Evolutionary conservation across 64 coral and sea anemone genomes (phyloP), one percentile per base, ranked within the genome.

Genomic region (Montipora cactus): DNA sequence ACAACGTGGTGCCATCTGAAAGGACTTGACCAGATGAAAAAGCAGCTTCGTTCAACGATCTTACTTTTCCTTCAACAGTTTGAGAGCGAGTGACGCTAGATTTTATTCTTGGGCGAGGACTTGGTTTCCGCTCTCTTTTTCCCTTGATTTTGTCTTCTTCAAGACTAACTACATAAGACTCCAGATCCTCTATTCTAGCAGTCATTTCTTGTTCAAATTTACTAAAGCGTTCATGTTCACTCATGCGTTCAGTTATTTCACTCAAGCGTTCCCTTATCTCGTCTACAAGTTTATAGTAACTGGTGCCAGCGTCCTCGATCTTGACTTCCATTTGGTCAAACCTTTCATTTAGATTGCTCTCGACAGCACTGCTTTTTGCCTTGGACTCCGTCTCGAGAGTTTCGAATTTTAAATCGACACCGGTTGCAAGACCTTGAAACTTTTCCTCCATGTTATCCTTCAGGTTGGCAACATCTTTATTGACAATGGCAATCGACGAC

Each of bases 321-420:
- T 85, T 64, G 6, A 21, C 10, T 50, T 85, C 62, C 14, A 85
- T 7, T 21, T 85, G 44, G 37, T 85, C 82, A 71, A 85, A 85
- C 47, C 82, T 69, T 71, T 47, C 10, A 44, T 47, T 46, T 8
- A 85, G 44, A 18, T 85, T 85, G 18, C 66, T 22, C 7, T 85
- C 82, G 4, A 85, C 4, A 4, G 19, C 64, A 46, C 66, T 71
- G 59, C 44, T 71, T 70, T 62, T 85, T 22, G 19, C 47, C 4
- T 85, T 85, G 22, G 61, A 62, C 64, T 85, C 82, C 19, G 62
- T 49, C 47, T 85, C 82, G 45, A 85, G 44, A 85, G 11, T 85
- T 85, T 51, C 66, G 44, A 85, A 46, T 22, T 67, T 67, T 11
- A 22, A 85, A 50, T 85, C 82, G 16, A 85, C 14, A 22, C 66